phyloP scores from a whole-genome alignment of 2,797 vertebrate genomes.

The Cephalopachus bancanus region DNA sequence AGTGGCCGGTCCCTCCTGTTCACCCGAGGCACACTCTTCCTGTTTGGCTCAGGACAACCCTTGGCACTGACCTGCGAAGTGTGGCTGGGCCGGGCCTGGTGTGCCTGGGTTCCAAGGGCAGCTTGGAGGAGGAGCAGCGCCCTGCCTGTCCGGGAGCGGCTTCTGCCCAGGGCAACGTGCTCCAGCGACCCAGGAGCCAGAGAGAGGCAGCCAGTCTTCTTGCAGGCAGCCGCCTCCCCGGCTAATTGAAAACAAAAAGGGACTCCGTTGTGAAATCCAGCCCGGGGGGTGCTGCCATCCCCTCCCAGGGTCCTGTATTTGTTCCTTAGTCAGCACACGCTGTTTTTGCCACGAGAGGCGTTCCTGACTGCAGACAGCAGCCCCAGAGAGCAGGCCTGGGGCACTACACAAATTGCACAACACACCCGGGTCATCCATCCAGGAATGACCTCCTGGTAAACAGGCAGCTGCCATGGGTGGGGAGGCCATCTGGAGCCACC shows the following conservation, averaged over 20 bases:
- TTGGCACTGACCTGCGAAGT: slow-evolving; percentile 58
- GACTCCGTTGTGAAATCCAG: slow-evolving; percentile 77
- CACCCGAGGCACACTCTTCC: background rate
- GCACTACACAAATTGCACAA: slow-evolving; percentile 82
- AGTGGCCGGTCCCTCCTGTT: background rate
- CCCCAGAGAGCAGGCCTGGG: slow-evolving; percentile 10
- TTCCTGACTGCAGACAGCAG: background rate
- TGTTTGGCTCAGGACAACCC: slow-evolving; percentile 17
- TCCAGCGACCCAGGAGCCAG: slow-evolving; percentile 69
- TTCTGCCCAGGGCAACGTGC: slow-evolving; percentile 54
- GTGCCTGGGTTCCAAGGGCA: background rate
- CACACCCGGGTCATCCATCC: slow-evolving; percentile 76
- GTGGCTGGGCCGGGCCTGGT: background rate
- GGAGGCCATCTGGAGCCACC: background rate
- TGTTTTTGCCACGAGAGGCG: slow-evolving; percentile 71
- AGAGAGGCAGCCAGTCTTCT: slow-evolving; percentile 49
- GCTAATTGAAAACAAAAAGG: slow-evolving; percentile 71
- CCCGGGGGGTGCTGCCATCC: background rate
- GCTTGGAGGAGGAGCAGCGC: background rate
- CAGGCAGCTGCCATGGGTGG: slow-evolving; percentile 78
- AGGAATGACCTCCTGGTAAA: slow-evolving; percentile 65
- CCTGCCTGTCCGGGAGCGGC: background rate
- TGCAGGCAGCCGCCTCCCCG: background rate
- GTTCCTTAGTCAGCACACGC: slow-evolving; percentile 75
- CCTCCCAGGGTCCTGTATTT: slow-evolving; percentile 69